Evolutionary conservation across 53 echinoderm and acorn worm genomes (phyloP).

Genomic region (Mesocentrotus franciscanus): DNA sequence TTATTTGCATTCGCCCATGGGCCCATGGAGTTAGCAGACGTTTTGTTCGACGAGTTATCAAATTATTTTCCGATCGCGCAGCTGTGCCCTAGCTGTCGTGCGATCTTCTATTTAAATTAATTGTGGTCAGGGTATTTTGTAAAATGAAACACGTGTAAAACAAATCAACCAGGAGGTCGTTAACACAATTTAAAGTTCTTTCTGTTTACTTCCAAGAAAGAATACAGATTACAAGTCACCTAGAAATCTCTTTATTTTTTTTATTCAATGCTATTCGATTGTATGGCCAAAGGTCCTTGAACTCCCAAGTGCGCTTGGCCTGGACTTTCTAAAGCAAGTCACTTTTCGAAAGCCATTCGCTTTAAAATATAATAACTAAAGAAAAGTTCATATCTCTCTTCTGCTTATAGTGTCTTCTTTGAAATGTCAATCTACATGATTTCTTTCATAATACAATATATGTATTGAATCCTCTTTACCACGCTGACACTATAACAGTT

Average conservation of each 20-base stretch:
- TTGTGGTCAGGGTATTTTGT: conserved; percentile 36
- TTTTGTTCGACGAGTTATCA: conserved; percentile 32
- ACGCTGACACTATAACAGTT: too few relatives aligned
- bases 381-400: too few relatives aligned
- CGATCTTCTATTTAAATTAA: conserved; percentile 27
- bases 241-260: background rate
- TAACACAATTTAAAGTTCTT: background rate
- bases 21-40: background rate
- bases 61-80: conserved; percentile 28
- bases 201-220: background rate
- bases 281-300: conserved; percentile 17
- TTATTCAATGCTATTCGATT: background rate
- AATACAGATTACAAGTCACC: background rate
- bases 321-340: background rate
- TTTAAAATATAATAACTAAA: too few relatives aligned
- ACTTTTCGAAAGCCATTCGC: too few relatives aligned
- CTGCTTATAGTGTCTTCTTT: too few relatives aligned
- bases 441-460: too few relatives aligned
- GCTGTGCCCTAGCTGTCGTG: conserved; percentile 13
- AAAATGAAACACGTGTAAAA: background rate
- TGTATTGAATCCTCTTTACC: too few relatives aligned
- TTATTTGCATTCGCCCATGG: background rate
- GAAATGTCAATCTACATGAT: too few relatives aligned
- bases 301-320: background rate
- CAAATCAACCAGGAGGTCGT: conserved; percentile 22